Evolutionary conservation across 2,888 invertebrate genomes (phyloP).

Genomic region (Macrosoma leucophasiata): DNA sequence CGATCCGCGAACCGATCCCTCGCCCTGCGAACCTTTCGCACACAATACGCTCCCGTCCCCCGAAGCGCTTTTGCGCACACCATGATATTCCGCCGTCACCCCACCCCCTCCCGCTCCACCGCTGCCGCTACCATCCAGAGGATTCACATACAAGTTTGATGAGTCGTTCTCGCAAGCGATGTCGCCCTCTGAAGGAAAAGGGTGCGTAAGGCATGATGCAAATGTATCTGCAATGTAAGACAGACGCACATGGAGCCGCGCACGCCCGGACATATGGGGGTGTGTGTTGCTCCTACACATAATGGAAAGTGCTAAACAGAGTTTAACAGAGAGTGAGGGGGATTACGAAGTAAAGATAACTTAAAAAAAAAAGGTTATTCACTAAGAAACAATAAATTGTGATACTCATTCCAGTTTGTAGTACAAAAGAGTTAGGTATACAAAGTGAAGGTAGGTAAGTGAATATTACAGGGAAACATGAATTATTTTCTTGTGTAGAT

Average conservation of each 20-base stretch:
- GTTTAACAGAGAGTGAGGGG: too few species aligned
- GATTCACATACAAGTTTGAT: constrained; percentile 93
- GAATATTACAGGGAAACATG: too few species aligned
- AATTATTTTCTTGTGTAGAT: too few species aligned
- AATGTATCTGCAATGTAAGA: constrained; percentile 92
- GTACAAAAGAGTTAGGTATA: too few species aligned
- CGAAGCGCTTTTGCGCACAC: constrained; percentile 87
- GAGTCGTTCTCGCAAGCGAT: constrained; percentile 81
- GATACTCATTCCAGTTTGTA: too few species aligned
- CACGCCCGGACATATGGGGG: constrained; percentile 35
- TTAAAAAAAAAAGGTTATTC: too few species aligned
- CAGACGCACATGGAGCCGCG: constrained; percentile 66
- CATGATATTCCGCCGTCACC: constrained; percentile 62
- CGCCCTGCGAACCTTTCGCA: constrained; percentile 72
- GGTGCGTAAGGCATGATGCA: constrained; percentile 97
- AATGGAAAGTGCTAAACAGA: constrained; percentile 18
- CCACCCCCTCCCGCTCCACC: constrained; percentile 45
- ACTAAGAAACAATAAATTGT: too few species aligned
- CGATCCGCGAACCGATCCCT: constrained; percentile 66
- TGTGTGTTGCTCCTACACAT: constrained; percentile 31
- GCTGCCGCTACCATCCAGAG: constrained; percentile 81
- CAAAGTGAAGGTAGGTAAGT: too few species aligned
- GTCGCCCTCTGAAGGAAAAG: constrained; percentile 91
- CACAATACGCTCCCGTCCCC: constrained; percentile 84
- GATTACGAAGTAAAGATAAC: too few species aligned